Conservation (phyloP, 2,113 vertebrate species). For the Fregetta grallaria region DNA sequence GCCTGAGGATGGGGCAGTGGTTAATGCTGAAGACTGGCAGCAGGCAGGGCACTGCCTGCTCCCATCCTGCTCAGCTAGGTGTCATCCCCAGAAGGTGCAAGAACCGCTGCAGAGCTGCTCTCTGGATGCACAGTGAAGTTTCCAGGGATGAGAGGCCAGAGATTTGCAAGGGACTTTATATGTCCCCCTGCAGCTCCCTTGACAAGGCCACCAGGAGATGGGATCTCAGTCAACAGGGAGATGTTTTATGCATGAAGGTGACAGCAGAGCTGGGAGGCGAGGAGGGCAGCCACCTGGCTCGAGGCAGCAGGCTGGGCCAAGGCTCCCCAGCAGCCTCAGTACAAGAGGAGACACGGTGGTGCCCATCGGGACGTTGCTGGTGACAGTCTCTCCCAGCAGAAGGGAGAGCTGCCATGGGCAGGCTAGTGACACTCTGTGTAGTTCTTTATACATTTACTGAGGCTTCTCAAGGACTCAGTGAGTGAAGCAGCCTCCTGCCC, state of each 20-base stretch:
- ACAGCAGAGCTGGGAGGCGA: not conserved
- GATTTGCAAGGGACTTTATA: not conserved
- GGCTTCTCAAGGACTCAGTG: not conserved
- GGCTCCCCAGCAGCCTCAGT: not conserved
- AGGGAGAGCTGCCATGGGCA: not conserved
- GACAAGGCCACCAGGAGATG: not conserved
- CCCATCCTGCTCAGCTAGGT: not conserved
- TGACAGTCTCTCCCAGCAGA: not conserved
- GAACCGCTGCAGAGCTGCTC: not conserved
- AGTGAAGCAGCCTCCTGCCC: not conserved
- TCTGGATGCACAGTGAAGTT: not conserved
- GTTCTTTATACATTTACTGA: rapidly evolving
- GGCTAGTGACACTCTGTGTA: not conserved
- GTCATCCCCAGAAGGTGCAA: not conserved
- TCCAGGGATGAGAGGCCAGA: not conserved
- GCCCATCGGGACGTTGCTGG: not conserved
- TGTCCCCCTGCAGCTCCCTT: not conserved
- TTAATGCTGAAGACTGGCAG: not conserved
- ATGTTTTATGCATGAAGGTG: not conserved
- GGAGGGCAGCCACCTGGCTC: not conserved
- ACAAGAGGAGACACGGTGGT: too few species aligned
- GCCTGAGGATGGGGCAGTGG: not conserved
- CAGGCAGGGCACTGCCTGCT: not conserved
- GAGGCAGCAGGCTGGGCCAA: not conserved
- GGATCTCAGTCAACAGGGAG: not conserved